These are phyloP conservation scores for Acanthiza pusilla DNA, from an alignment of 2,797 vertebrate species.

Conservation along the genomic window DNA sequence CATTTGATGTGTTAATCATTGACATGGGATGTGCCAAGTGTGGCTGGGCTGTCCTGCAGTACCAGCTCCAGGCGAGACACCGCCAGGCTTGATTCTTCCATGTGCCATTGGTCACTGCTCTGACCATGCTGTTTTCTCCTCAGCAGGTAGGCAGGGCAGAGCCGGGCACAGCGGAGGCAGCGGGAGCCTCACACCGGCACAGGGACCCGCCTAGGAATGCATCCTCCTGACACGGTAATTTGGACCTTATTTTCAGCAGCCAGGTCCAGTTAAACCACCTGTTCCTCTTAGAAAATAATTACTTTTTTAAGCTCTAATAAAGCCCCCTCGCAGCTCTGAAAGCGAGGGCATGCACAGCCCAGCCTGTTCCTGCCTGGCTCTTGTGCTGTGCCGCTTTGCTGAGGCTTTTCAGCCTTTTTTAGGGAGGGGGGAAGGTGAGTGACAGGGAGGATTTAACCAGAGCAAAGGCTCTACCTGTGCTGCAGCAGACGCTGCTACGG, in stretches of 20 bases:
- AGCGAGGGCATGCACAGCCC: neutral
- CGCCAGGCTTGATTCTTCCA: neutral
- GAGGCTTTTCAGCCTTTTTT: neutral
- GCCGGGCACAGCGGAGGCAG: neutral
- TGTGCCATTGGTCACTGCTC: accelerated
- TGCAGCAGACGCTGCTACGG: accelerated
- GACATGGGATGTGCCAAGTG: slow-evolving; percentile 72
- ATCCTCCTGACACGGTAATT: accelerated
- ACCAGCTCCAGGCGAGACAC: slow-evolving; percentile 44
- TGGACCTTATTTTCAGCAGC: neutral
- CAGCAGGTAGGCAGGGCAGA: neutral
- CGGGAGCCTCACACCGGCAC: neutral
- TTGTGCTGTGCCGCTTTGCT: neutral
- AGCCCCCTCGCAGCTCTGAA: neutral
- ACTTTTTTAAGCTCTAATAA: neutral
- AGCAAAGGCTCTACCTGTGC: neutral
- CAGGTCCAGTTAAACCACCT: neutral
- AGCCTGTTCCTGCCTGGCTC: accelerated
- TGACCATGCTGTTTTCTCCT: neutral
- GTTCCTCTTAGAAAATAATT: neutral
- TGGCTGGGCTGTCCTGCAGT: slow-evolving; percentile 75
- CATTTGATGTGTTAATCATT: slow-evolving; percentile 77
- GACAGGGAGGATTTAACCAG: neutral
- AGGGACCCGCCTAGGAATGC: neutral
- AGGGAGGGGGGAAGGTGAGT: neutral